Base-by-base conservation (phyloP, 2,888 invertebrate species). In the Heliconius charithonia region DNA sequence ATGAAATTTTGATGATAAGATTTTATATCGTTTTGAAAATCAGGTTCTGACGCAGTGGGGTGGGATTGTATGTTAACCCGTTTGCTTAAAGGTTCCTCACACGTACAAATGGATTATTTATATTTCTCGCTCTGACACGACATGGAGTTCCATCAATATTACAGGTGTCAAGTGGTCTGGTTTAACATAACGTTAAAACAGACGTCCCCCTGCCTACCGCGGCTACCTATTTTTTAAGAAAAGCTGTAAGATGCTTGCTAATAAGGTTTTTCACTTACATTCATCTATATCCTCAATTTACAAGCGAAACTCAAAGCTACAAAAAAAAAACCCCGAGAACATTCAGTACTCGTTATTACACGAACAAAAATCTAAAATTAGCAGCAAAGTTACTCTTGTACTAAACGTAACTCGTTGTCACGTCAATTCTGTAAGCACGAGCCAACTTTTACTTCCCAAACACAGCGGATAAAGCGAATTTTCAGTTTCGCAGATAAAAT, bases 401-500 rank as follows among this genome's bases (percentile, higher is more conserved):
- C 72, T 65, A 56, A 73, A 73, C 51, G 51, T 45, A 27, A 66
- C 63, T 71, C 77, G 65, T 71, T 71, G 45, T 77, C 65, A 66
- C 77, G 65, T 79, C 74, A 75, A 66, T 62, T 79, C 76, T 29
- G 76, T 73, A 62, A 79, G 71, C 76, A 73, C 56, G 22, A 77
- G 65, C 72, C n/a, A 76, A 79, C 79, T 76, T 79, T 69, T 72
- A 72, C 79, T 76, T 75, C 72, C 79, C 45, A 76, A 79, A 79
- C 66, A 69, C 69, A 22, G 66, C 59, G 73, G 66, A 79, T 79
- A 69, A 78, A 78, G 77, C 73, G 77, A 76, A 79, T 79, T 73
- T 79, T 79, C 79, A 79, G 76, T 79, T 76, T 69, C 72, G 37
- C 62, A 67, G 79, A 76, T 79, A 76, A 79, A 76, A 76, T 73